These are phyloP conservation scores for Drosophila dives DNA, from an alignment of 2,888 invertebrate genomes.

Conservation along the genomic window DNA sequence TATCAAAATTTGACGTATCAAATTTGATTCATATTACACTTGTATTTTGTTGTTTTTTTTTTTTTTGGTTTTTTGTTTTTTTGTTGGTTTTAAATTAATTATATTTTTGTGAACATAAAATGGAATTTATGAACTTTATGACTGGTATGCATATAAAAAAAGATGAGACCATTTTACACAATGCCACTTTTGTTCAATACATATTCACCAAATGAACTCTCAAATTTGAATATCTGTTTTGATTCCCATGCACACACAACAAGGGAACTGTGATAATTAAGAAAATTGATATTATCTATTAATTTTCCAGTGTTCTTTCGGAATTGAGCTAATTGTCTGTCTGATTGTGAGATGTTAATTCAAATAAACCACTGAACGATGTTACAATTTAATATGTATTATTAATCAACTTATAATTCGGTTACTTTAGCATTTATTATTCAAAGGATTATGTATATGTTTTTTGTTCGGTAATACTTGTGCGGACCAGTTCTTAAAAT, in stretches of 20 bases:
- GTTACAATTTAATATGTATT: conserved; percentile 16
- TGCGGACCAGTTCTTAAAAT: conserved; percentile 25
- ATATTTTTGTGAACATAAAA: conserved; percentile 31
- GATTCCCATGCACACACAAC: conserved; percentile 23
- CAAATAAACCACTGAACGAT: conserved; percentile 6
- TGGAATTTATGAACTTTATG: conserved; percentile 16
- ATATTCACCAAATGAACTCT: conserved; percentile 8
- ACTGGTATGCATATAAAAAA: conserved; percentile 25
- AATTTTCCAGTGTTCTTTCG: conserved; percentile 2
- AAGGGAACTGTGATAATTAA: conserved; percentile 16
- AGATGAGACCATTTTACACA: conserved; percentile 29
- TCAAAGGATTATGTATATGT: conserved; percentile 24
- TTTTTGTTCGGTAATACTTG: conserved; percentile 26
- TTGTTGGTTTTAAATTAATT: conserved; percentile 5
- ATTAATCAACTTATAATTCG: conserved; percentile 17
- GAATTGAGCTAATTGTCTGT: conserved; percentile 26
- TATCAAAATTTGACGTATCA: conserved; percentile 26
- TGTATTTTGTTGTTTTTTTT: conserved; percentile 9
- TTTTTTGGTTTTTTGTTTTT: not conserved
- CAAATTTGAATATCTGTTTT: conserved; percentile 21
- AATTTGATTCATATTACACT: conserved; percentile 36
- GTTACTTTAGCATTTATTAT: conserved; percentile 20
- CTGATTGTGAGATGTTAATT: conserved; percentile 25
- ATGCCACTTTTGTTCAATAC: conserved; percentile 5
- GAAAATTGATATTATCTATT: conserved; percentile 10